These are phyloP conservation scores for Trichoplusia ni DNA, from an alignment of 1,140 invertebrate species.

Conservation along the genomic window DNA sequence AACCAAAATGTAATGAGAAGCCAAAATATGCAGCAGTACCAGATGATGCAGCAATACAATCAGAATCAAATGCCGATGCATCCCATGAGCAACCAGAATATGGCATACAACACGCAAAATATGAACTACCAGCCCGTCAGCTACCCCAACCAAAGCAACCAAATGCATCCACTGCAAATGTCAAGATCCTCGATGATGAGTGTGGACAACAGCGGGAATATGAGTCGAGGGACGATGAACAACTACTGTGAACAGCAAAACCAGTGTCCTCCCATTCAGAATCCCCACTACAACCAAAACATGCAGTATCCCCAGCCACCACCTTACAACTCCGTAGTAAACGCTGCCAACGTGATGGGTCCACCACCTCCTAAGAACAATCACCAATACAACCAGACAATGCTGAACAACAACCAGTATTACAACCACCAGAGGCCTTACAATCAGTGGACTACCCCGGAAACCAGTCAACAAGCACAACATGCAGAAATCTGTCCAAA, in stretches of 20 bases:
- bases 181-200: slow-evolving; percentile 74
- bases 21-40: slow-evolving; percentile 67
- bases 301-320: slow-evolving; percentile 71
- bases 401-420: slow-evolving; percentile 76
- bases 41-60: slow-evolving; percentile 67
- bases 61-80: slow-evolving; percentile 55
- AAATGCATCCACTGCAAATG: slow-evolving; percentile 72
- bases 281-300: slow-evolving; percentile 60
- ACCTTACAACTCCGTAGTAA: slow-evolving; percentile 63
- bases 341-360: slow-evolving; percentile 67
- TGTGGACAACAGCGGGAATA: slow-evolving; percentile 72
- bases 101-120: slow-evolving; percentile 61
- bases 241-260: slow-evolving; percentile 63
- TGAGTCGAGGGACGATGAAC: slow-evolving; percentile 63
- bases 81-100: slow-evolving; percentile 45
- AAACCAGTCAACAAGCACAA: slow-evolving; percentile 75
- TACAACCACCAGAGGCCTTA: slow-evolving; percentile 72
- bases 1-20: slow-evolving; percentile 51
- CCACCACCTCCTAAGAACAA: slow-evolving; percentile 76
- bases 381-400: slow-evolving; percentile 71
- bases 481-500: slow-evolving; percentile 69
- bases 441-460: slow-evolving; percentile 75
- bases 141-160: slow-evolving; percentile 73
- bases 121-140: slow-evolving; percentile 77
- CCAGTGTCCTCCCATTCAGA: slow-evolving; percentile 49